Percentiles rank a stretch among this genome's conserved stretches.
Conservation (phyloP, 2,113 vertebrate species). For the Sterrhoptilus dennistouni region DNA sequence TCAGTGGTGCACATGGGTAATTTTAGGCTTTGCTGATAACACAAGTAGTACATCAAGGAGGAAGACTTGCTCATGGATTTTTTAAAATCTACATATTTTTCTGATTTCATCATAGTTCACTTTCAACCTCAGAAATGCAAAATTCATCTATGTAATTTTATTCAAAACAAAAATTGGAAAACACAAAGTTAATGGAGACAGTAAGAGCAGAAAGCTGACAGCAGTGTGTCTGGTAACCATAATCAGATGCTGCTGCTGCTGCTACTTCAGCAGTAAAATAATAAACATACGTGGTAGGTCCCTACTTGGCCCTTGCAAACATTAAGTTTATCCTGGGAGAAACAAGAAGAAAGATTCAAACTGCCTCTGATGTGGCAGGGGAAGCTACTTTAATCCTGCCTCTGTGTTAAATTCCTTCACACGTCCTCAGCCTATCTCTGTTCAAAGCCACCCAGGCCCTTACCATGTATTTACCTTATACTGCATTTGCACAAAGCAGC, state of each 20-base stretch:
- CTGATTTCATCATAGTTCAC: neutral
- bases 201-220: neutral
- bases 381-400: neutral
- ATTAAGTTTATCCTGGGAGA: neutral
- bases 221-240: fast-evolving
- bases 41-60: neutral
- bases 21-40: neutral
- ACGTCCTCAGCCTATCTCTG: neutral
- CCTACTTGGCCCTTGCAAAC: neutral
- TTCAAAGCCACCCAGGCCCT: neutral
- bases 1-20: neutral
- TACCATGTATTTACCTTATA: fast-evolving
- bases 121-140: neutral
- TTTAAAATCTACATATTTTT: neutral
- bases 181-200: fast-evolving
- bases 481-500: neutral
- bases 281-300: neutral
- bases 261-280: neutral
- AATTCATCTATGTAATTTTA: neutral
- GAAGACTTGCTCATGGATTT: neutral
- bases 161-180: neutral
- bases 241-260: neutral
- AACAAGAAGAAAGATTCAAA: neutral
- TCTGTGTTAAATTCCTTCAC: neutral
- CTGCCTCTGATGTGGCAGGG: neutral